Base-by-base conservation (phyloP, 2,113 vertebrate species). In the Suricata suricatta region DNA sequence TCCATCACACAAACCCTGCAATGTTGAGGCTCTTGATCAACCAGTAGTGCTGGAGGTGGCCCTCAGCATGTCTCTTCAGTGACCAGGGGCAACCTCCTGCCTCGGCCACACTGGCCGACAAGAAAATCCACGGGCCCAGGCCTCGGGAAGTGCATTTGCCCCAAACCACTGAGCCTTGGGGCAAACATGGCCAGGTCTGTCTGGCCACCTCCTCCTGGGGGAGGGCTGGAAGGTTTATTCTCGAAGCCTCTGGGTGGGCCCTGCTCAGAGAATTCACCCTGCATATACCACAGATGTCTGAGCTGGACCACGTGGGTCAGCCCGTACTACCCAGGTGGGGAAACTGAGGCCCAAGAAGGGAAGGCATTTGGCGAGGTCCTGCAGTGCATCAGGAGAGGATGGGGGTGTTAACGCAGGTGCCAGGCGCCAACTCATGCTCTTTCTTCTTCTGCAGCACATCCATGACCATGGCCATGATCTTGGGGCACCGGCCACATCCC, bases 351-450 rank as follows among this genome's bases (percentile, higher is more conserved):
- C 16, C 38, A 10, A 17, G 17, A 72, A 8, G 21, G 21, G 13
- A 12, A 1, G 15, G 23, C 29, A 33, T 47, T 16, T 44, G 50
- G 38, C 25, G 0, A 44, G 13, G 21, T 4, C 76, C 25, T 9
- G 14, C 35, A 79, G 29, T 68, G 16, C 15, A 5, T 25, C 14
- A 1, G 38, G 1, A 17, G 60, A 38, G 11, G 9, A 11, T 35
- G 3, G 15, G 29, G 19, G 19, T 0, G 3, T 2, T 4, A n/a
- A 44, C 2, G 3, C 23, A 44, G 7, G 3, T 5, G n/a, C 38
- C 54, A 5, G 2, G 3, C 41, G 12, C 4, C 38, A 2, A 15
- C 0, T 4, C 10, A 0, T 1, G 21, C 8, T 38, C 35, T 47
- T 57, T 29, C n/a, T 64, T 12, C 64, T 31, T 16, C 23, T 15